Base-by-base conservation (phyloP, 2,113 vertebrate genomes). In the Lepisosteus osseus region DNA sequence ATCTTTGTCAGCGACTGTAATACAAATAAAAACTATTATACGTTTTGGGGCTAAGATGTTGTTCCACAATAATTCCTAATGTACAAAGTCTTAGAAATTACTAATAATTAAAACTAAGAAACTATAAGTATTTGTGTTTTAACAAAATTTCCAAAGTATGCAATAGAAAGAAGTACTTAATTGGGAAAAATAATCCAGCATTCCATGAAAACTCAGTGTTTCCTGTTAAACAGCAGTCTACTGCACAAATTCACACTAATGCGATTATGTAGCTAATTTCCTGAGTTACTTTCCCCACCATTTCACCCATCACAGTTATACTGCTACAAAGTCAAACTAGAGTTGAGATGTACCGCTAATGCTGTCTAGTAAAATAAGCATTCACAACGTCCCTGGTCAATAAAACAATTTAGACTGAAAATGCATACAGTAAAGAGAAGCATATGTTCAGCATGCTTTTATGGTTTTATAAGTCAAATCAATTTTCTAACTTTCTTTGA, bases 211-310 rank as follows among this genome's bases (percentile, higher is more conserved):
- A 89, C 89, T 87, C 90, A 90, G 90, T 82, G 70, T 89, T 92
- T 95, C 90, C 91, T 93, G 89, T 86, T 91, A 83, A 90, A 80
- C 80, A 88, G 85, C 87, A 88, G 87, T 88, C 86, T 90, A 84
- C 86, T 90, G 93, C 91, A 90, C 90, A 90, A 84, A 79, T 92
- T 93, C 92, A 87, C 79, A 81, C 92, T 97, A 95, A 96, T 92
- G 92, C 76, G 90, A 97, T 97, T 96, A 95, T 89, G 86, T 83
- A 92, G 90, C 92, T 95, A 91, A 95, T 95, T 97, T 96, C 94
- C 95, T 92, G 92, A 89, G 92, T 90, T 92, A 87, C 89, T 92
- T 94, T 93, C 90, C 86, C 87, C 83, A 79, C 82, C 86, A 90
- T 92, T 93, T 94, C 91, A 94, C 92, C 93, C 92, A 90, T 94